A percentile compares a stretch with the other conserved stretches of the same genome.
Conservation (phyloP, 2,797 vertebrate genomes). For the Xerus rutilus region DNA sequence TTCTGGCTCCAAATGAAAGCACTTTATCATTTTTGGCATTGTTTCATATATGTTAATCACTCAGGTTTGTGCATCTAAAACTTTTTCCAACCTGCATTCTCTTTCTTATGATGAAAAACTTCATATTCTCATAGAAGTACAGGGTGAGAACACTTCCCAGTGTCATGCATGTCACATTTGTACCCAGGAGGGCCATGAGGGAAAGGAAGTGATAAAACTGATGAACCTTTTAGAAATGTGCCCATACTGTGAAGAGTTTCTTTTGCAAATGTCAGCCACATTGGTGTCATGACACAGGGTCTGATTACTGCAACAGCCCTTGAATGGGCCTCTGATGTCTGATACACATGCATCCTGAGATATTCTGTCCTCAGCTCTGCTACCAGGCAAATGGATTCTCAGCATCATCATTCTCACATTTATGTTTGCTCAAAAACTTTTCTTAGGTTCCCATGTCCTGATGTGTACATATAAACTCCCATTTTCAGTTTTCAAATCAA, state of each 20-base stretch:
- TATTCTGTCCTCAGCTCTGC: neutral
- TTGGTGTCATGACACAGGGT: neutral
- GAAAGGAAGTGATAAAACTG: neutral
- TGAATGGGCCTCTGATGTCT: neutral
- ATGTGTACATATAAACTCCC: neutral
- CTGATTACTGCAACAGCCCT: fast-evolving
- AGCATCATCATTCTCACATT: neutral
- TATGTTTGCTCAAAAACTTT: conserved; percentile 1
- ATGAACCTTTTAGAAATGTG: neutral
- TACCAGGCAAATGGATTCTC: neutral
- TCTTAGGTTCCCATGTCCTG: neutral
- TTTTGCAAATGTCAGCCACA: neutral
- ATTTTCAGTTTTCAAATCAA: conserved; percentile 51
- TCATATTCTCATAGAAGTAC: neutral
- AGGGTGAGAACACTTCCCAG: neutral
- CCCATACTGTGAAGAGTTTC: neutral
- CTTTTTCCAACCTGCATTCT: neutral
- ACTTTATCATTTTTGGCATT: neutral
- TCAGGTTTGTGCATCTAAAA: neutral
- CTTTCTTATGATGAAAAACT: neutral
- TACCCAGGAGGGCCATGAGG: neutral
- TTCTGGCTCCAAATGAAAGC: neutral
- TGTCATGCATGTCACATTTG: neutral
- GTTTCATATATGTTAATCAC: neutral
- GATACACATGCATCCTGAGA: neutral